Percentiles rank a stretch among this genome's conserved stretches.
Conservation (phyloP, 2,888 invertebrate genomes). For the Macropis europaea region DNA sequence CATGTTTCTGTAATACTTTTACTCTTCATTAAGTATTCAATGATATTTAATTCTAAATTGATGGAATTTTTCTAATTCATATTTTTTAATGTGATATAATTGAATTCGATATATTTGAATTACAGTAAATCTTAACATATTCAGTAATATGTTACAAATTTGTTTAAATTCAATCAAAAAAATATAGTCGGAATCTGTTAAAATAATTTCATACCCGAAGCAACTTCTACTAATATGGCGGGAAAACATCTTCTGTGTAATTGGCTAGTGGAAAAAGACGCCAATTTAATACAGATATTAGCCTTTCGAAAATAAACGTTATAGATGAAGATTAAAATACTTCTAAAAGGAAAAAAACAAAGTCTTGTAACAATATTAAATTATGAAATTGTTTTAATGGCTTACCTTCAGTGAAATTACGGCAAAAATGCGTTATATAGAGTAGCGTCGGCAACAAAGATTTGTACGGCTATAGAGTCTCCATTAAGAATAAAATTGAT, state of each 20-base stretch:
- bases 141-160: not conserved
- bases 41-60: too few relatives aligned
- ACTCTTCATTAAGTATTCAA: too few relatives aligned
- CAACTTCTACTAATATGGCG: slow-evolving; percentile 70
- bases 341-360: not conserved
- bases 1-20: too few relatives aligned
- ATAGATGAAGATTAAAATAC: not conserved
- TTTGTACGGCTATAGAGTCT: slow-evolving; percentile 47
- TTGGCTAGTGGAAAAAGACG: slow-evolving; percentile 58
- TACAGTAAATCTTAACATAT: not conserved
- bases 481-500: slow-evolving; percentile 46
- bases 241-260: slow-evolving; percentile 72
- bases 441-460: slow-evolving; percentile 55
- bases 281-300: slow-evolving; percentile 47
- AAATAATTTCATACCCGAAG: slow-evolving; percentile 57
- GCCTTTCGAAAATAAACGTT: slow-evolving; percentile 47
- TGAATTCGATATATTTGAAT: too few relatives aligned
- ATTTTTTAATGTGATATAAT: too few relatives aligned
- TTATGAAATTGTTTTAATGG: not conserved
- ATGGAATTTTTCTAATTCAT: too few relatives aligned
- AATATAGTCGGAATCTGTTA: not conserved
- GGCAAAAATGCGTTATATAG: slow-evolving; percentile 32
- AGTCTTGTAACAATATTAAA: not conserved
- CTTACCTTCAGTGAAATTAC: slow-evolving; percentile 56
- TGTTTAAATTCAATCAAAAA: not conserved